A percentile compares a stretch with the other conserved stretches of the same genome.
These are phyloP conservation scores for Noctua janthe DNA, from an alignment of 2,888 invertebrate species.

Conservation along the genomic window DNA sequence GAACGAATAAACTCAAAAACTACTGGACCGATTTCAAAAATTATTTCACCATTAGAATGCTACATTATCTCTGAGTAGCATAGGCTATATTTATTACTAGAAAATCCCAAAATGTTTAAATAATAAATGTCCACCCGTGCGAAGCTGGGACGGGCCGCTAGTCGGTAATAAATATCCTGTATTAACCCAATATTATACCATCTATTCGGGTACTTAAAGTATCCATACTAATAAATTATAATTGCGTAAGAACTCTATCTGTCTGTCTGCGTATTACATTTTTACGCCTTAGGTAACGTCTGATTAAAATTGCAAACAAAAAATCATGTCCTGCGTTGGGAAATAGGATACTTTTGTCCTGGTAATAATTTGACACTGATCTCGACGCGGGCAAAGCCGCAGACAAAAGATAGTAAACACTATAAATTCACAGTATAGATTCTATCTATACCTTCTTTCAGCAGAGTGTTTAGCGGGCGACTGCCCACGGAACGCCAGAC, in stretches of 20 bases:
- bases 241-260: neutral
- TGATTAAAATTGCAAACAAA: neutral
- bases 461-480: slow-evolving; percentile 8
- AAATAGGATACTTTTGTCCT: neutral
- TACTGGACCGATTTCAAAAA: no score
- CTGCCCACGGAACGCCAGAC: slow-evolving; percentile 35
- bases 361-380: neutral
- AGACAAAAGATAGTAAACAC: neutral
- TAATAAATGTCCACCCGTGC: no score
- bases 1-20: no score
- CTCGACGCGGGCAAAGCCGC: neutral
- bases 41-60: no score
- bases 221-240: neutral
- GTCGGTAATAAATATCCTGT: neutral
- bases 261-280: neutral
- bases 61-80: no score
- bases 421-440: neutral
- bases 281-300: neutral
- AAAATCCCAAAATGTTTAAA: no score
- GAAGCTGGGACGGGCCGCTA: no score
- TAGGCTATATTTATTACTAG: no score
- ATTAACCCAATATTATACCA: neutral
- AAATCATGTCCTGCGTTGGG: neutral
- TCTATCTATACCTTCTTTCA: neutral
- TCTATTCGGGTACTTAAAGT: neutral